phyloP scores from a whole-genome alignment of 2,113 vertebrate genomes.

The human region GRCh38 chr3:125354501-125355000 shows the following conservation, averaged over 20 bases:
- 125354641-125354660: not conserved
- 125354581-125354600: not conserved
- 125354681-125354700: not conserved
- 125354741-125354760: not conserved
- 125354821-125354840: slow-evolving; percentile 30
- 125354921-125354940: not conserved
- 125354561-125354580: slow-evolving; percentile 9
- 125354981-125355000: slow-evolving; percentile 21
- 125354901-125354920: not conserved
- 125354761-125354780: not conserved
- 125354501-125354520: not conserved
- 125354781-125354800: not conserved
- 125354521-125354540: not conserved
- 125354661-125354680: not conserved
- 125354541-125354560: slow-evolving; percentile 23
- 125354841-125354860: not conserved
- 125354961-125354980: slow-evolving; percentile 3
- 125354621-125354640: not conserved
- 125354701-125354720: not conserved
- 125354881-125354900: not conserved
- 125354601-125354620: not conserved
- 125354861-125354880: slow-evolving; percentile 38
- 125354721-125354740: slow-evolving; percentile 16
- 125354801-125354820: slow-evolving; percentile 2
- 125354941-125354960: slow-evolving; percentile 9